A percentile compares a stretch with the other conserved stretches of the same genome.
Conservation (phyloP, 2,888 invertebrate species). For the Argynnis bischoffii region DNA sequence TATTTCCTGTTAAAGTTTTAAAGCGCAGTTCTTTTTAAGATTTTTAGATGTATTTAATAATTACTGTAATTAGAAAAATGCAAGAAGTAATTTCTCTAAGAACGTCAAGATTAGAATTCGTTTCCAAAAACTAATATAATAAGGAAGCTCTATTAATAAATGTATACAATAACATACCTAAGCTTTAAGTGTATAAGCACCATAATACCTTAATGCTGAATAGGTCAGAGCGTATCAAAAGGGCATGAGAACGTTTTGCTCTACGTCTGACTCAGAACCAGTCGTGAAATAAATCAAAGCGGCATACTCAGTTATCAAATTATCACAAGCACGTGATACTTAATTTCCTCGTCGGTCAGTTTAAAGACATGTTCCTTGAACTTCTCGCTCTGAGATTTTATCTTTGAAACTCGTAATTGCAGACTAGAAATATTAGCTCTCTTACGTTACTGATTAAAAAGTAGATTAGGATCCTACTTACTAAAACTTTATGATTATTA, state of each 20-base stretch:
- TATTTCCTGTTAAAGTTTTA: neutral
- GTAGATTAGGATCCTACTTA: conserved; percentile 28
- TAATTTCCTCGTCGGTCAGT: conserved; percentile 77
- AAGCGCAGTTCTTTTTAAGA: too few species aligned
- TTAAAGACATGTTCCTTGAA: conserved; percentile 77
- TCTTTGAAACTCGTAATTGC: conserved; percentile 66
- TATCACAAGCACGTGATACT: conserved; percentile 79
- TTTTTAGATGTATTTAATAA: neutral
- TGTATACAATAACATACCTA: conserved; percentile 4
- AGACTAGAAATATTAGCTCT: conserved; percentile 68
- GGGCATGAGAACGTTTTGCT: conserved; percentile 65
- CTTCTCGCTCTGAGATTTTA: conserved; percentile 62
- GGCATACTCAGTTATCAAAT: conserved; percentile 73
- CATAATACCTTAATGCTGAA: conserved; percentile 11
- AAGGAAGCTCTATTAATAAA: neutral
- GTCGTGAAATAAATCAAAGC: conserved; percentile 75
- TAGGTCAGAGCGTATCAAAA: conserved; percentile 42
- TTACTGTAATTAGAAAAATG: neutral
- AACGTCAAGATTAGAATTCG: neutral
- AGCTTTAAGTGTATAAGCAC: neutral
- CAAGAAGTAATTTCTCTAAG: neutral
- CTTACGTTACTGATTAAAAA: conserved; percentile 27
- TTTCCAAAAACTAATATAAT: conserved; percentile 3
- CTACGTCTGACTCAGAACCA: conserved; percentile 62
- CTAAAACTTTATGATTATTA: conserved; percentile 7